Evolutionary conservation across 1,140 invertebrate genomes (phyloP).

Genomic region (Drosophila funebris): DNA sequence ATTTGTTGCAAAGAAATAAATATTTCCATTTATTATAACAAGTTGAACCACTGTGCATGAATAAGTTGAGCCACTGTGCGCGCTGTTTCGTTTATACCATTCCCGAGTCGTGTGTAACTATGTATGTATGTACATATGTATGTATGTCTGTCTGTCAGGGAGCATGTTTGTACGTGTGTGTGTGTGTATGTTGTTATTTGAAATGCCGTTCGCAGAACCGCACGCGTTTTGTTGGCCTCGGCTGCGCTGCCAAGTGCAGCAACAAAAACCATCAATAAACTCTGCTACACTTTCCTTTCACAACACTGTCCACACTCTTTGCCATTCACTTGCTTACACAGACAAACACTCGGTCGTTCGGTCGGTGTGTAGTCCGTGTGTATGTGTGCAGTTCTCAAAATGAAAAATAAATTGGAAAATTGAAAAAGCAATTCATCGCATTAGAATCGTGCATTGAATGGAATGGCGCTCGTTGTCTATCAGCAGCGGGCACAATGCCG

Average conservation of each 20-base stretch:
- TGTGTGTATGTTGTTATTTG: not conserved
- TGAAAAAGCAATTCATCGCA: slow-evolving; percentile 79
- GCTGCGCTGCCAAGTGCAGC: slow-evolving; percentile 31
- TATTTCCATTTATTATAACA: too few species aligned
- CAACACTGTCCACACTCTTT: slow-evolving; percentile 2
- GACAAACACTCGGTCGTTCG: not conserved
- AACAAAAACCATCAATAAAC: slow-evolving; percentile 55
- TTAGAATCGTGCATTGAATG: slow-evolving; percentile 70
- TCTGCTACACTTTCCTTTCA: slow-evolving; percentile 21
- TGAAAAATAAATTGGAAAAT: slow-evolving; percentile 80
- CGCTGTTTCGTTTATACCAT: too few species aligned
- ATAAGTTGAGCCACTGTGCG: too few species aligned
- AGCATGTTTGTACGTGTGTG: not conserved
- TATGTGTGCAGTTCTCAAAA: slow-evolving; percentile 52
- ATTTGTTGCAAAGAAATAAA: too few species aligned
- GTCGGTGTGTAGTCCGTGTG: not conserved
- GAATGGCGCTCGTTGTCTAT: slow-evolving; percentile 40
- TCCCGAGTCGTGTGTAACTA: too few species aligned
- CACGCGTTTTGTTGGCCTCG: slow-evolving; percentile 3
- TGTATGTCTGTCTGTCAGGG: too few species aligned
- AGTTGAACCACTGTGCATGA: too few species aligned
- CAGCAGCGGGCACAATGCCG: slow-evolving; percentile 1
- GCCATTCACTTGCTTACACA: not conserved
- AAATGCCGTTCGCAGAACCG: not conserved
- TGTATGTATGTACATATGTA: too few species aligned